Evolutionary conservation across 2,888 invertebrate genomes (phyloP), one percentile per base, ranked within the genome.

Genomic region (Pilophorus perplexus): DNA sequence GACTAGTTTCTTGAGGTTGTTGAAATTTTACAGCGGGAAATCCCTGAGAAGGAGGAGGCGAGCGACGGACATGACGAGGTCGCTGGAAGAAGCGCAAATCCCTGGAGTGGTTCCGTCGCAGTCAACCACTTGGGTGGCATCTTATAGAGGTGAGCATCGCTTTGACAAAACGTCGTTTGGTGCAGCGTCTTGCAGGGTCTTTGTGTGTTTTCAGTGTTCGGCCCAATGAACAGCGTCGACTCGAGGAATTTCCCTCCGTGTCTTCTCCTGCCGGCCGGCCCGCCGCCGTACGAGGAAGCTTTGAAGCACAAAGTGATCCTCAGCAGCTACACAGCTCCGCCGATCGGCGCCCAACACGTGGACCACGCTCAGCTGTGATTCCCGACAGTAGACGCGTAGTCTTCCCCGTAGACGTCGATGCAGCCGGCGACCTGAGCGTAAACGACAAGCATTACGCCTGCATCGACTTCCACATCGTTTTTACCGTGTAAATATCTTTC

Each of bases 221-320:
- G 70, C 12, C 65, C 70, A 5, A 67, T 70, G 50, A 66, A 54
- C 59, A 67, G 70, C 18, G 67, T 70, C 1, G 72, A 70, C n/a
- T 64, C 67, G 12, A 50, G 67, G 20, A 64, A 59, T 27, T 70
- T 70, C 37, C 70, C 69, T 4, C 71, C 71, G 2, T 70, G 71
- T 25, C 62, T 72, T n/a, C 67, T 72, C 18, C 67, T 72, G 1
- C 72, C 72, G 1, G 64, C 70, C 1, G 71, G 72, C 2, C 74
- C 74, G 8, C 74, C 74, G 2, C 69, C 73, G 1, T 74, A 74
- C 67, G 74, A 74, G 66, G 74, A 74, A 64, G 73, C 74, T 0
- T 72, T 74, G 40, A 74, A 73, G 48, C 74, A 74, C 70, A 74
- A 74, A 66, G 73, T 74, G 18, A 72, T 74, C 48, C 70, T 74